Percentiles rank a stretch among this genome's conserved stretches.
Evolutionary conservation across 2,797 vertebrate species (phyloP).

Genomic region (Lophura swinhoii): DNA sequence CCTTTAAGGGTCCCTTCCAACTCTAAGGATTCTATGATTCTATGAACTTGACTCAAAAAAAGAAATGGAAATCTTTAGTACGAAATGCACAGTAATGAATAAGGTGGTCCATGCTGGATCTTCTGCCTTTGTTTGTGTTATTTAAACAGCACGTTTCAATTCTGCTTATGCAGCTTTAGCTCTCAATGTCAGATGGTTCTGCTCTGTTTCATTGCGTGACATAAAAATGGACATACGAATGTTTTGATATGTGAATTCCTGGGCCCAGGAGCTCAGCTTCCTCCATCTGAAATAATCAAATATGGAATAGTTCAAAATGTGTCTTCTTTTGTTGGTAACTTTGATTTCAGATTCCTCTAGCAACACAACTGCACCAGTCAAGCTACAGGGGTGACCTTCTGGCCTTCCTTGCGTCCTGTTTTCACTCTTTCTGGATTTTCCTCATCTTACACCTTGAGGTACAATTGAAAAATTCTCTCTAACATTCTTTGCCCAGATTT

Average conservation of each 20-base stretch:
- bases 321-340: neutral
- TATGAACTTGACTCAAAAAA: neutral
- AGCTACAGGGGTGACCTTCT: neutral
- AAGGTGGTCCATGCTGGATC: neutral
- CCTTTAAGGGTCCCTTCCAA: no score
- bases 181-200: accelerated
- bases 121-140: neutral
- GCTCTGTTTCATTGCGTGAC: neutral
- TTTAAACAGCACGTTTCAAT: neutral
- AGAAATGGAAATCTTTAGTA: neutral
- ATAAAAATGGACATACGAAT: neutral
- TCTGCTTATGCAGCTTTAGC: neutral
- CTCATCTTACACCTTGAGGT: neutral
- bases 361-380: neutral
- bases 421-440: neutral
- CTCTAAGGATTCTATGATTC: no score
- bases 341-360: neutral
- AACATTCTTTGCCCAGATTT: neutral
- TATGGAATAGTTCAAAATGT: neutral
- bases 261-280: neutral
- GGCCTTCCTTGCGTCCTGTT: neutral
- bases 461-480: neutral
- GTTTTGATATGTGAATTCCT: neutral
- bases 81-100: neutral
- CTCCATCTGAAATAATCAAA: neutral